Evolutionary conservation across 2,888 invertebrate genomes (phyloP), one percentile per base, ranked within the genome.

Genomic region (Acrocyrtus sp.): DNA sequence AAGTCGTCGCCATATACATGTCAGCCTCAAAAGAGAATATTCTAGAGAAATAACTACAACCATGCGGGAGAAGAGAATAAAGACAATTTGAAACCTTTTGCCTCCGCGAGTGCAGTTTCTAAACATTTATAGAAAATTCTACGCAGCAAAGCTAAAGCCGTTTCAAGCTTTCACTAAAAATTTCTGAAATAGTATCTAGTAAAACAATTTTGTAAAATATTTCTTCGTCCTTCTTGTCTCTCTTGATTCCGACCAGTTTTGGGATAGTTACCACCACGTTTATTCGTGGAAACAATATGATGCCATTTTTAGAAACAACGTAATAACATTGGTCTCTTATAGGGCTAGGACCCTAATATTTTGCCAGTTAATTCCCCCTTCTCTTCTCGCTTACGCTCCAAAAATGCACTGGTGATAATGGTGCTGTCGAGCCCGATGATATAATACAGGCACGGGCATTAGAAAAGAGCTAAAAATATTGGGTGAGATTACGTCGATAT

Each of bases 231-330:
- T 69, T 51, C 27, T 21, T 21, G 29, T 48, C 29, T 60, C 60
- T 41, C n/a, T n/a, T n/a, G n/a, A n/a, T n/a, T n/a, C n/a, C n/a
- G n/a, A n/a, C n/a, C 43, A 45, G 43, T 39, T 50, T 43, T 68
- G 58, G 58, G 60, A 43, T 68, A 68, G 68, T 60, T 60, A 45
- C 54, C 69, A 69, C 69, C 48, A 51, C 58, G 69, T 69, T 69
- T 69, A 72, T 72, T 65, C 58, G 65, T 63, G 63, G 72, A 72
- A 65, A 72, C 72, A 72, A 72, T 72, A 72, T 72, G 72, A 72
- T 63, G 63, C 72, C 72, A 72, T 72, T 72, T 72, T 72, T 72
- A 72, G 72, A 63, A 63, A 45, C 72, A 70, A 54, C 47, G 53
- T 60, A 51, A 60, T 45, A 48, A 29, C 29, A 68, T 43, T 53